Base-by-base conservation (phyloP, 2,113 vertebrate genomes). In the Rana temporaria region DNA sequence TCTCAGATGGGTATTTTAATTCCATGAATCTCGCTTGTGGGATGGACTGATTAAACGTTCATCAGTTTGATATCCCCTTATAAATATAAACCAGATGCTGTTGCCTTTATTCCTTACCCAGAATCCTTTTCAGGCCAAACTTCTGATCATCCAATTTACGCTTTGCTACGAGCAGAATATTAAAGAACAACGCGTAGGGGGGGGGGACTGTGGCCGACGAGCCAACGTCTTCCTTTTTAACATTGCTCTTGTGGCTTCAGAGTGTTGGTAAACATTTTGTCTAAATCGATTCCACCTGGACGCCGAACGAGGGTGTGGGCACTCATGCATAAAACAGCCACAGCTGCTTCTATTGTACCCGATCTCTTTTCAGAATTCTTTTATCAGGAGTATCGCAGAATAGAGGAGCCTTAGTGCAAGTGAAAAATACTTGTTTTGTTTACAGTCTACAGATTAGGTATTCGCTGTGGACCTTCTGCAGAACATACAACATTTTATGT, bases 271-370 rank as follows among this genome's bases (percentile, higher is more conserved):
- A 85, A 86, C 82, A 84, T 69, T 74, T 74, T 72, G 84, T 52
- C 57, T 77, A 66, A 87, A 85, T 83, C 38, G 52, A 74, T 82
- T 86, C 77, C 85, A 1, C 83, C 72, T 81, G 84, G 85, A 68
- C 81, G 1, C 32, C 80, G 79, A 16, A 48, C 52, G 85, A 88
- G 78, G 73, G 11, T 81, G 62, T 60, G 0, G 2, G 38, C n/a
- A 73, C 70, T 55, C 67, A 85, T 18, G 3, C 5, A 48, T 34
- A 63, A 67, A 81, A 65, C 14, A 81, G 60, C 7, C 79, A 71
- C 64, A 86, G 78, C 70, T 12, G n/a, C 6, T 66, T 72, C 55
- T 84, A 84, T 81, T 81, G 69, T 48, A 26, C 18, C 59, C 76
- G 20, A 63, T 84, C 86, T 56, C 72, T 85, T 84, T 82, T 82